phyloP scores from a whole-genome alignment of 2,113 vertebrate species.

The Neopipo cinnamomea region DNA sequence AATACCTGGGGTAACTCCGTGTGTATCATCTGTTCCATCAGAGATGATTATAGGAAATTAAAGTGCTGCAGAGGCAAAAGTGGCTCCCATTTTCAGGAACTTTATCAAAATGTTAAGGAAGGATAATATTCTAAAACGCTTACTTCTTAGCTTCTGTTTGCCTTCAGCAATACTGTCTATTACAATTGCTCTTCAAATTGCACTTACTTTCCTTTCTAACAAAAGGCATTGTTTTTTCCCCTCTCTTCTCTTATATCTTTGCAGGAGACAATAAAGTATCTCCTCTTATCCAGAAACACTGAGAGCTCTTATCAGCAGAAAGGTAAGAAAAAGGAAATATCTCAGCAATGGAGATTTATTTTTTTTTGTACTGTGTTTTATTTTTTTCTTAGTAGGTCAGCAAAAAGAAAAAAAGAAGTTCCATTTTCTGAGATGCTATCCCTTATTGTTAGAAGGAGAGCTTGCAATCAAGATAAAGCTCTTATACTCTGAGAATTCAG shows the following conservation, averaged over 20 bases:
- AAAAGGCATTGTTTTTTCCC: conserved; percentile 41
- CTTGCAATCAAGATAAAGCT: conserved; percentile 48
- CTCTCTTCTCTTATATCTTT: conserved; percentile 37
- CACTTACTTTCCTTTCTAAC: conserved; percentile 44
- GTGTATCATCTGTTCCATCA: conserved; percentile 64
- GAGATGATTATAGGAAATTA: conserved; percentile 71
- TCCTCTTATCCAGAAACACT: conserved; percentile 68
- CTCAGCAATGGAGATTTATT: conserved; percentile 26
- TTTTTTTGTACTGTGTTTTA: background rate
- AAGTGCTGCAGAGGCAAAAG: conserved; percentile 59
- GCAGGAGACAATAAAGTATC: conserved; percentile 64
- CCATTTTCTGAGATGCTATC: conserved; percentile 30
- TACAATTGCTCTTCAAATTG: conserved; percentile 32
- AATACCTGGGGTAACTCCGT: conserved; percentile 67
- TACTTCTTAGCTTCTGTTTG: conserved; percentile 55
- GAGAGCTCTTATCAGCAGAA: conserved; percentile 68
- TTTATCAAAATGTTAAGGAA: conserved; percentile 69
- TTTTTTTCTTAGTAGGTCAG: conserved; percentile 56
- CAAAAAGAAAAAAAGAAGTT: conserved; percentile 19
- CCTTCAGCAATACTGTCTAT: conserved; percentile 53
- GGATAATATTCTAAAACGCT: conserved; percentile 60
- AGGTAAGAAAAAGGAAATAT: conserved; percentile 65
- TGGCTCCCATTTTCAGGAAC: conserved; percentile 44
- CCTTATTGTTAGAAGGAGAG: conserved; percentile 39
- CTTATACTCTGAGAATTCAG: conserved; percentile 14